Percentiles rank a stretch among this genome's conserved stretches.
These are phyloP conservation scores for Phataginus tetradactyla DNA, from an alignment of 2,797 vertebrate species.

Conservation along the genomic window DNA sequence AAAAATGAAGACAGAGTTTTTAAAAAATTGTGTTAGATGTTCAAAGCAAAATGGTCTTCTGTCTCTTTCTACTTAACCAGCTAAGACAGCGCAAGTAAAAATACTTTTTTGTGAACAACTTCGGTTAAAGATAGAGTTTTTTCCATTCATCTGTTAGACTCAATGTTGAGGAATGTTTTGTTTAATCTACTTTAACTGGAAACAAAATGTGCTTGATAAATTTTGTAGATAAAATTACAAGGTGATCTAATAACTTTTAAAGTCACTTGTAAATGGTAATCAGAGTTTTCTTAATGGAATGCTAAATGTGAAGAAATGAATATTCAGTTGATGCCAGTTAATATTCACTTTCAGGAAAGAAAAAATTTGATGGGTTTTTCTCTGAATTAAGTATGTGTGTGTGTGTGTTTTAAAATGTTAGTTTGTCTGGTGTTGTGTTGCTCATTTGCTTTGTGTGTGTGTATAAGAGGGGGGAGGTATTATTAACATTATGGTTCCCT, in stretches of 20 bases:
- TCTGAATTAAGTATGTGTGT: not conserved
- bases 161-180: slow-evolving; percentile 31
- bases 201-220: not conserved
- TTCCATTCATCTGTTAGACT: not conserved
- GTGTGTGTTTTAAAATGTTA: not conserved
- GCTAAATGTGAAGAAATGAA: not conserved
- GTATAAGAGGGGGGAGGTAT: not conserved
- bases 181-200: slow-evolving; percentile 29
- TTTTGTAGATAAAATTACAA: not conserved
- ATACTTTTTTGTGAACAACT: not conserved
- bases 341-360: not conserved
- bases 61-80: not conserved
- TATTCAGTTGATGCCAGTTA: not conserved
- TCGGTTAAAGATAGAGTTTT: not conserved
- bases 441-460: not conserved
- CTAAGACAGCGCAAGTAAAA: slow-evolving; percentile 27
- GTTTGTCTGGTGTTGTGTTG: not conserved
- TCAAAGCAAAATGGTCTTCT: not conserved
- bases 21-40: slow-evolving; percentile 2
- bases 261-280: slow-evolving; percentile 9
- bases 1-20: not conserved
- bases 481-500: slow-evolving; percentile 27
- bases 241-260: not conserved
- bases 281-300: not conserved
- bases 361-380: not conserved